Evolutionary conservation across 2,888 invertebrate genomes (phyloP), one percentile per base, ranked within the genome.

Genomic region (Drosophila seclusa): DNA sequence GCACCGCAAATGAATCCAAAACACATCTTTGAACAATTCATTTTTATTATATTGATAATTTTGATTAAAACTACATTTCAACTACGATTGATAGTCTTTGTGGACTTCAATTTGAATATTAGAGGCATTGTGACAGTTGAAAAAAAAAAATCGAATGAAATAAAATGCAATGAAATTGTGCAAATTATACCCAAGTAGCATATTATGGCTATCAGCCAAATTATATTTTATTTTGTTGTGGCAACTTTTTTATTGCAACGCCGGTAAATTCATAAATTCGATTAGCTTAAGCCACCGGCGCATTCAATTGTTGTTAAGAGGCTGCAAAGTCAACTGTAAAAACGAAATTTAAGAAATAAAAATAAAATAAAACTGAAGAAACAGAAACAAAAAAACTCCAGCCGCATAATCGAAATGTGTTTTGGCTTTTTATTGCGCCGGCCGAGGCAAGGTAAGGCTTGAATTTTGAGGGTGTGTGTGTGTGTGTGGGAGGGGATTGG

Each of bases 361-460:
- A 60, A 65, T 59, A 59, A 34, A 49, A 59, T 32, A 34, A 66
- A 53, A 66, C 32, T 57, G 42, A 67, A 52, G 24, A 38, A 40
- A 45, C 24, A 24, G 45, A 45, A 53, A 50, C 61, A 34, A 53
- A 70, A 50, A 36, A 80, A 71, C 76, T 71, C 72, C 61, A 36
- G 60, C 68, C 69, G 72, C 87, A 87, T 90, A 87, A 87, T 87
- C 90, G 87, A 87, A 87, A 87, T 74, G 87, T 90, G 89, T 83
- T 87, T 85, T 55, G 77, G 80, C 77, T 61, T 89, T 88, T 86
- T 86, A 89, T 86, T 87, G 88, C 86, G 29, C 52, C 49, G 34
- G 68, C 40, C 57, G 60, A 61, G 54, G 42, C 65, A 85, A 86
- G 89, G 85, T 78, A 73, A 66, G 62, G 68, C 66, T 58, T 53